phyloP scores from a whole-genome alignment of 2,888 invertebrate species.

The Agriopis marginaria region DNA sequence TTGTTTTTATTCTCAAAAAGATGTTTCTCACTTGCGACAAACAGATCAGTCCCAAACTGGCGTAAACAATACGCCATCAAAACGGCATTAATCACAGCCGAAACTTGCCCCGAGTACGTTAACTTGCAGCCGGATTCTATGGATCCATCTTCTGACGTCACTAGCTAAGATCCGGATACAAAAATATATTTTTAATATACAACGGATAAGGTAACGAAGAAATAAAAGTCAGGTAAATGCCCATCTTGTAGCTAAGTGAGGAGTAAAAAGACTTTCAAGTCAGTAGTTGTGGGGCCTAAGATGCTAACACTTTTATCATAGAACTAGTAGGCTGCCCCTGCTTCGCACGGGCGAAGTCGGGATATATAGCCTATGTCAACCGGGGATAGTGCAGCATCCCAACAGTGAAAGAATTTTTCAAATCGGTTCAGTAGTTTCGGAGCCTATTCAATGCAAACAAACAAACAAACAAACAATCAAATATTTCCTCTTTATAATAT shows the following conservation, averaged over 20 bases:
- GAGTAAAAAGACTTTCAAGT: neutral
- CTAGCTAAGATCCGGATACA: conserved; percentile 5
- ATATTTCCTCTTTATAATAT: no score
- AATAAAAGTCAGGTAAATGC: neutral
- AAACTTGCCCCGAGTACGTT: conserved; percentile 45
- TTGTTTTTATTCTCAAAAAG: neutral
- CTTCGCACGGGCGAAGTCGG: no score
- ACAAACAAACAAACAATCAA: no score
- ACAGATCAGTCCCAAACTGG: conserved; percentile 34
- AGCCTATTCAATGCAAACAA: no score
- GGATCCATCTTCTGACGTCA: conserved; percentile 17
- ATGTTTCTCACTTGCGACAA: conserved; percentile 25
- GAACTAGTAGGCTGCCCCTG: no score
- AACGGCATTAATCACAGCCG: conserved; percentile 66
- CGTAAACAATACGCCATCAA: conserved; percentile 70
- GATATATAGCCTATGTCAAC: no score
- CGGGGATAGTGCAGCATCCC: no score
- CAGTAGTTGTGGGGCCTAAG: neutral
- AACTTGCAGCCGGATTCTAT: conserved; percentile 22
- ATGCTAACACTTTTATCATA: no score
- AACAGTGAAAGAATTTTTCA: no score
- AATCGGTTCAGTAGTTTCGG: no score
- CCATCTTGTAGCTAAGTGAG: neutral
- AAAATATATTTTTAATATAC: conserved; percentile 29
- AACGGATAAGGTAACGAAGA: neutral